Conservation (phyloP, 2,113 vertebrate species). For the Leuciscus idus region DNA sequence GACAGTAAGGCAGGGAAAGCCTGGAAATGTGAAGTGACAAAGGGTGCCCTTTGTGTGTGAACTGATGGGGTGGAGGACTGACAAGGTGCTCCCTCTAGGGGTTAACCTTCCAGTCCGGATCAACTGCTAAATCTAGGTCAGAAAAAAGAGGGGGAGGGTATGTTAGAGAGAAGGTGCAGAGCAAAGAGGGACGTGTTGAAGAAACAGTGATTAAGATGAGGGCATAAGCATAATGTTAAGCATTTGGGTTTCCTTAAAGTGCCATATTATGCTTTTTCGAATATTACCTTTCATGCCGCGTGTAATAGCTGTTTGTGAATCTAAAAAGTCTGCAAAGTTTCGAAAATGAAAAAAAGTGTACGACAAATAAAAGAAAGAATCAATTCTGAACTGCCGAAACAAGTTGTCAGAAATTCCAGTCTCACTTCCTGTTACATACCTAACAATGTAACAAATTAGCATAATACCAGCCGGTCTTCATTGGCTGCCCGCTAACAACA, state of each 20-base stretch:
- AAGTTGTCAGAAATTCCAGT: no score
- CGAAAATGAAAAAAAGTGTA: no score
- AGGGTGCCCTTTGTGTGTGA: constrained; percentile 76
- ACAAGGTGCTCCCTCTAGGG: constrained; percentile 79
- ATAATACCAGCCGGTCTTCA: no score
- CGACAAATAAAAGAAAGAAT: no score
- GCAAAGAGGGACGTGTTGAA: constrained; percentile 28
- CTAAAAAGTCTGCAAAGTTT: no score
- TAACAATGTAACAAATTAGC: no score
- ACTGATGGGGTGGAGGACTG: constrained; percentile 75
- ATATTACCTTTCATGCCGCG: no score
- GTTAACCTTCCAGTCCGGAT: constrained; percentile 79
- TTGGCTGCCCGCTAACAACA: no score
- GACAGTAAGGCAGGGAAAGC: constrained; percentile 66
- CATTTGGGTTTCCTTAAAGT: neutral
- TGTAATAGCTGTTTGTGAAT: no score
- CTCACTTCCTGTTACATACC: no score
- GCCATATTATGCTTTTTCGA: no score
- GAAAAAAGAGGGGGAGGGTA: constrained; percentile 62
- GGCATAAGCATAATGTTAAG: neutral
- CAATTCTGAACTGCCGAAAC: no score
- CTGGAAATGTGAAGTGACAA: constrained; percentile 82
- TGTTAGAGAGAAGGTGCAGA: constrained; percentile 3
- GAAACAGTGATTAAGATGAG: neutral
- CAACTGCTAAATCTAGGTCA: constrained; percentile 83